These are phyloP conservation scores for Tipula unca DNA, from an alignment of 2,888 invertebrate species.

Conservation along the genomic window DNA sequence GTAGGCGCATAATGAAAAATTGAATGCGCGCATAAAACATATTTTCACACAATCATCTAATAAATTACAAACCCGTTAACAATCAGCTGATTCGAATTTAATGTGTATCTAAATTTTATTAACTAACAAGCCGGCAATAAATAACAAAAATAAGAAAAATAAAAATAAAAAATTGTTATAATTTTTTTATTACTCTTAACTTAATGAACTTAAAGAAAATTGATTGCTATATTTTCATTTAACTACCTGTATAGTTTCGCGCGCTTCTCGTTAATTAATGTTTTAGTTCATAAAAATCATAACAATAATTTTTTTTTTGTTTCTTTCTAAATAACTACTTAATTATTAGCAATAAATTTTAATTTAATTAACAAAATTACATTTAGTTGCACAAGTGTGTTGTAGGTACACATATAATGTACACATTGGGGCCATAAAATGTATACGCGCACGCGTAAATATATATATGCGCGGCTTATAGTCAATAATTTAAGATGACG, in stretches of 20 bases:
- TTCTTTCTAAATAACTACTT: neutral
- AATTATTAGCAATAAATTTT: neutral
- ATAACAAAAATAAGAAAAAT: neutral
- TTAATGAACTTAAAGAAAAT: neutral
- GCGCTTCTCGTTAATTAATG: neutral
- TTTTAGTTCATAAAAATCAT: neutral
- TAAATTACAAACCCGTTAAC: neutral
- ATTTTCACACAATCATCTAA: neutral
- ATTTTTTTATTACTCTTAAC: neutral
- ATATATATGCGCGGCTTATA: neutral
- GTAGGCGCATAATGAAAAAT: too few relatives aligned
- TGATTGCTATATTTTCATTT: neutral
- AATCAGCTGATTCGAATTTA: neutral
- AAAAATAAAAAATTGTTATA: neutral
- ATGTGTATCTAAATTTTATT: neutral
- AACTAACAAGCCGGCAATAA: neutral
- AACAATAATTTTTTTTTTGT: neutral
- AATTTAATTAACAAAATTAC: neutral
- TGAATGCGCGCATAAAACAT: neutral
- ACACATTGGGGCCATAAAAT: neutral
- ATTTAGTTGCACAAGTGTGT: neutral
- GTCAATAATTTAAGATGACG: neutral
- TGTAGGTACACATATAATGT: neutral
- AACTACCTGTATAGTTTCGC: neutral
- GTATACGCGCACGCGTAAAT: neutral